Percentiles rank a stretch among this genome's conserved stretches.
Conservation (phyloP, 2,797 vertebrate species). For the Sardinella longiceps region DNA sequence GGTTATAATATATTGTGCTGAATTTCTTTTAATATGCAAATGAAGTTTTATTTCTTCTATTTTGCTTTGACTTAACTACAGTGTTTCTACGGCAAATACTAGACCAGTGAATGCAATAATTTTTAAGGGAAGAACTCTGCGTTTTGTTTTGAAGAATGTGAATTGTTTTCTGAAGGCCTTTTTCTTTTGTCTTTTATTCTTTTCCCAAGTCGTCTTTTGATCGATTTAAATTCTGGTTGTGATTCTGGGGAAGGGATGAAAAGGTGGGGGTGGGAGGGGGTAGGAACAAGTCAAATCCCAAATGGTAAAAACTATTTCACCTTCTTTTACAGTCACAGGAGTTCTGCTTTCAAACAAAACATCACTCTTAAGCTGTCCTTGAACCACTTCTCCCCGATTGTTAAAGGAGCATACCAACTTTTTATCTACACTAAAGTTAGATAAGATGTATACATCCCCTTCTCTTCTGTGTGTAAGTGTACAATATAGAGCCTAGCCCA, state of each 20-base stretch:
- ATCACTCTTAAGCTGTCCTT: neutral
- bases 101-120: slow-evolving; percentile 78
- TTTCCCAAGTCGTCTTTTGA: slow-evolving; percentile 51
- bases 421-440: too few relatives aligned
- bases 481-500: too few relatives aligned
- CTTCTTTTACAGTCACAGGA: neutral
- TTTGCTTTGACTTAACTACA: slow-evolving; percentile 42
- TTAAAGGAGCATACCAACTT: neutral
- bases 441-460: too few relatives aligned
- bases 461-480: too few relatives aligned
- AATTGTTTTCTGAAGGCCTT: slow-evolving; percentile 58
- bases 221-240: slow-evolving; percentile 72
- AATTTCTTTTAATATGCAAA: slow-evolving; percentile 71
- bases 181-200: neutral
- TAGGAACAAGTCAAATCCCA: neutral
- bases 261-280: too few relatives aligned
- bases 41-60: slow-evolving; percentile 49
- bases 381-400: neutral
- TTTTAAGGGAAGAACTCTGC: slow-evolving; percentile 42
- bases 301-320: neutral
- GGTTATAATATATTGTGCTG: slow-evolving; percentile 78
- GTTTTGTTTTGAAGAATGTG: slow-evolving; percentile 64
- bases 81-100: slow-evolving; percentile 21
- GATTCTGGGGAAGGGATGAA: slow-evolving; percentile 30
- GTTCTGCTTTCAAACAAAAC: neutral